Evolutionary conservation across 2,888 invertebrate genomes (phyloP).

Genomic region (Anagyrus pseudococci): DNA sequence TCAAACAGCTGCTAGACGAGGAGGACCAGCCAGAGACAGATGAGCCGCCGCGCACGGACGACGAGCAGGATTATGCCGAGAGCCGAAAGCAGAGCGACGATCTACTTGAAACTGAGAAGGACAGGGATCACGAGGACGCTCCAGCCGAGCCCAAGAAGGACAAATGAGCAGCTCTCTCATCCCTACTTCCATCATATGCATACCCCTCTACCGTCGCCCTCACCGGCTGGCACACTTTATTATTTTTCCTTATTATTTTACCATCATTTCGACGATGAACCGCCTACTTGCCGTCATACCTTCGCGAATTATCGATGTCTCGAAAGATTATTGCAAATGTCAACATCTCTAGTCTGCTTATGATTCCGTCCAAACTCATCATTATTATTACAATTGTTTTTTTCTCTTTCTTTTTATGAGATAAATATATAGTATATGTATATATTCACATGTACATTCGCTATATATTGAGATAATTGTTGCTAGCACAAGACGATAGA

Average conservation of each 20-base stretch:
- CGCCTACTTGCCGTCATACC: background rate
- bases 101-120: conserved; percentile 10
- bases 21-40: conserved; percentile 20
- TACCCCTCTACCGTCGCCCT: too few species aligned
- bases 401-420: too few species aligned
- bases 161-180: conserved; percentile 40
- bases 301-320: background rate
- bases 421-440: too few species aligned
- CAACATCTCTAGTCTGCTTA: background rate
- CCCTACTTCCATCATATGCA: too few species aligned
- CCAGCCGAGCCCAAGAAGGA: conserved; percentile 41
- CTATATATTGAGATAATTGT: too few species aligned
- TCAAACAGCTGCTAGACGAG: conserved; percentile 58
- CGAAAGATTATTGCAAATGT: background rate
- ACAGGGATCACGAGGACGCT: background rate
- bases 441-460: too few species aligned
- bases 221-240: background rate
- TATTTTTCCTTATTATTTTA: background rate
- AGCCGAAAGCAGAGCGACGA: background rate
- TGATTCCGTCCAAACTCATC: too few species aligned
- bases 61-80: conserved; percentile 9
- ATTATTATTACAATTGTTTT: too few species aligned
- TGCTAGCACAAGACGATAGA: too few species aligned
- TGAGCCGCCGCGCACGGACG: conserved; percentile 19
- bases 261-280: background rate